Evolutionary conservation across 2,113 vertebrate species (phyloP).

Genomic region (Urocitellus parryii): DNA sequence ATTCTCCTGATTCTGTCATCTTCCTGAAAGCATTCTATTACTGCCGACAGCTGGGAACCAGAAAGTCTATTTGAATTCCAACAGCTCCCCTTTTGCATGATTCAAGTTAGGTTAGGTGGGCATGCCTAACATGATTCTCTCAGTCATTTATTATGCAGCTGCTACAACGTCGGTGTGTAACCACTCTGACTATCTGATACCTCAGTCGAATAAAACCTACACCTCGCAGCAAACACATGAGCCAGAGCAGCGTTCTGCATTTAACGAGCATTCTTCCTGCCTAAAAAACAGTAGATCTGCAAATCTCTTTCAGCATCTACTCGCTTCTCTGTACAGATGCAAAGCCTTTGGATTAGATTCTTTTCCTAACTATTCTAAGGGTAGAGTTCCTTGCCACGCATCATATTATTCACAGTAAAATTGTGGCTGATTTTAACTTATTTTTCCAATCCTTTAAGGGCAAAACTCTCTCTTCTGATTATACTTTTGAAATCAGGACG

Average conservation of each 20-base stretch:
- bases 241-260: slow-evolving; percentile 88
- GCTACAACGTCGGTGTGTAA: slow-evolving; percentile 91
- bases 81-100: slow-evolving; percentile 93
- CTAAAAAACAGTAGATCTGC: slow-evolving; percentile 87
- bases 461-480: slow-evolving; percentile 83
- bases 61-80: slow-evolving; percentile 95
- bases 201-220: slow-evolving; percentile 89
- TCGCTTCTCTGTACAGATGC: slow-evolving; percentile 81
- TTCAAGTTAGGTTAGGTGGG: slow-evolving; percentile 94
- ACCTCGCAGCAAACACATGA: slow-evolving; percentile 88
- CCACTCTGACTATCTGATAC: slow-evolving; percentile 91
- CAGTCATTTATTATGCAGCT: slow-evolving; percentile 94
- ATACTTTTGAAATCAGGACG: slow-evolving; percentile 84
- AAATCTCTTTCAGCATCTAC: slow-evolving; percentile 88
- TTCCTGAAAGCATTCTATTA: slow-evolving; percentile 95
- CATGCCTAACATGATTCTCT: slow-evolving; percentile 93
- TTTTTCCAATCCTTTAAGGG: slow-evolving; percentile 71
- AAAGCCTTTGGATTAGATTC: slow-evolving; percentile 77
- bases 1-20: slow-evolving; percentile 94
- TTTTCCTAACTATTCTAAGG: slow-evolving; percentile 63
- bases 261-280: slow-evolving; percentile 88
- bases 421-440: slow-evolving; percentile 77
- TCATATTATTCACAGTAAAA: slow-evolving; percentile 82
- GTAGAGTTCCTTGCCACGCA: slow-evolving; percentile 53
- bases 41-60: slow-evolving; percentile 93